Evolutionary conservation across 2,797 vertebrate species (phyloP).

Genomic region (Amazona ochrocephala): DNA sequence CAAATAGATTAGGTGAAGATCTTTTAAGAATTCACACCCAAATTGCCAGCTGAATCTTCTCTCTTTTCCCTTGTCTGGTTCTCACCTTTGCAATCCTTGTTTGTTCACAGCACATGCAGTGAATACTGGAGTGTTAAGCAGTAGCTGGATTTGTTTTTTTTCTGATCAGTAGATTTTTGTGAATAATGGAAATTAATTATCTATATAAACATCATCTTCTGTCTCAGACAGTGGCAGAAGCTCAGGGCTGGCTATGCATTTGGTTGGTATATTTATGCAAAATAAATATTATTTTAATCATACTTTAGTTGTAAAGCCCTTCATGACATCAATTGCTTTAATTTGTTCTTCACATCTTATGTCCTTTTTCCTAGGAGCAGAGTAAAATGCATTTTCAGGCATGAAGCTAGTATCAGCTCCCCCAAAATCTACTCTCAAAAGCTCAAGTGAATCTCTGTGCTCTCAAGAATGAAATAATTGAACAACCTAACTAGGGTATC

Average conservation of each 20-base stretch:
- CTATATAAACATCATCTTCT: background rate
- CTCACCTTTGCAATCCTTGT: background rate
- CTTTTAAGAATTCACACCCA: background rate
- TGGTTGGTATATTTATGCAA: background rate
- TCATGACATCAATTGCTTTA: background rate
- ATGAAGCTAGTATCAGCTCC: background rate
- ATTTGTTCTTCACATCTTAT: background rate
- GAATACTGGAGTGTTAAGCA: background rate
- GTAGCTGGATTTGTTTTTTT: background rate
- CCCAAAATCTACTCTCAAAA: background rate
- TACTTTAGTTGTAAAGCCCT: background rate
- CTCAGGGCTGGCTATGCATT: background rate
- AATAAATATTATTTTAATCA: background rate
- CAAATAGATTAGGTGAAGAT: background rate
- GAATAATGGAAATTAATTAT: background rate
- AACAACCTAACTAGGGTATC: background rate
- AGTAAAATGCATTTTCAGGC: background rate
- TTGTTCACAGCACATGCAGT: background rate
- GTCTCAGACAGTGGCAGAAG: background rate
- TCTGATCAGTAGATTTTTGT: background rate
- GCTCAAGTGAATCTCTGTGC: background rate
- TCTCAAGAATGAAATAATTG: constrained; percentile 29
- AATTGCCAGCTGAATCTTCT: background rate
- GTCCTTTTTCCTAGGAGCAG: background rate
- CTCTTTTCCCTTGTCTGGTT: background rate